These are phyloP conservation scores for Pangasius krempfi DNA, from an alignment of 2,797 vertebrate genomes.

Conservation along the genomic window DNA sequence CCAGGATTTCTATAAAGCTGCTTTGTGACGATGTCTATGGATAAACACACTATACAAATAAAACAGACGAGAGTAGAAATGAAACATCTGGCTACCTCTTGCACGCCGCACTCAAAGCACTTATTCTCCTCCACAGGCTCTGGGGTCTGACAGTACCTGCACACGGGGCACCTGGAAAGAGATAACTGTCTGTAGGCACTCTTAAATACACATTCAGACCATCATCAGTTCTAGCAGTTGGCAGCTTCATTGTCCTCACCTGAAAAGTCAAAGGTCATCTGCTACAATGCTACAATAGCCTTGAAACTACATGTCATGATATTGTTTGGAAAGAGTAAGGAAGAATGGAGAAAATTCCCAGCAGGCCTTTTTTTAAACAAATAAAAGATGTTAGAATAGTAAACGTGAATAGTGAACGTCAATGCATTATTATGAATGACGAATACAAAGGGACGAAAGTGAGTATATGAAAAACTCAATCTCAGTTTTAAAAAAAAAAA, in stretches of 20 bases:
- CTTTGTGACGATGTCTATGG: neutral
- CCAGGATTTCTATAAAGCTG: conserved; percentile 5
- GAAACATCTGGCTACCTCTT: conserved; percentile 30
- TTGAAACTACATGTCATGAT: conserved; percentile 41
- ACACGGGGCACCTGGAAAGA: conserved; percentile 90
- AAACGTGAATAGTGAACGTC: neutral
- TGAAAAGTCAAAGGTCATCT: conserved; percentile 52
- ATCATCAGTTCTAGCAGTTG: neutral
- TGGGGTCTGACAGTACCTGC: conserved; percentile 96
- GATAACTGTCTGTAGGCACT: neutral
- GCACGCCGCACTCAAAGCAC: conserved; percentile 82
- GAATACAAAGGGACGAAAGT: neutral
- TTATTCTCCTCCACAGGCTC: conserved; percentile 98
- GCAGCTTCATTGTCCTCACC: conserved; percentile 26
- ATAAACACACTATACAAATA: neutral
- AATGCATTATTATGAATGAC: neutral
- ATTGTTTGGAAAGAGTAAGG: neutral
- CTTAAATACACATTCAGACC: conserved; percentile 20
- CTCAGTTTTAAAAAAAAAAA: neutral
- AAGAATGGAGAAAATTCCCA: conserved; percentile 46
- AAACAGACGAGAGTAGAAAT: neutral
- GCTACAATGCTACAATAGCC: conserved; percentile 40
- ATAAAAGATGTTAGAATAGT: neutral
- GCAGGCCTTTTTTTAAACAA: conserved; percentile 20
- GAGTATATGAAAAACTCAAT: neutral